phyloP scores from a whole-genome alignment of 2,888 invertebrate species.

The Eupithecia centaureata region DNA sequence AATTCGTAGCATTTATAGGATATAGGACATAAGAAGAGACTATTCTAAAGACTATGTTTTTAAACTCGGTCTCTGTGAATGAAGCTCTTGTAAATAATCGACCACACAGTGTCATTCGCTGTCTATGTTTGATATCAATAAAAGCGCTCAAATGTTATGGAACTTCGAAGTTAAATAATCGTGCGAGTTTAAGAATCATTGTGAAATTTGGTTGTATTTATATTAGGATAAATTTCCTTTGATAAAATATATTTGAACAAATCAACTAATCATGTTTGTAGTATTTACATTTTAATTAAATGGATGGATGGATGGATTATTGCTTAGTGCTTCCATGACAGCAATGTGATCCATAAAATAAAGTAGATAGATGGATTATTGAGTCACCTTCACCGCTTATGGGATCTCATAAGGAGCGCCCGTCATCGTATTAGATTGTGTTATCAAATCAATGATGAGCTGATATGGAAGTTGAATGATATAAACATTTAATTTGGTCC shows the following conservation, averaged over 20 bases:
- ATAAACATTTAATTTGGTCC: conserved; percentile 13
- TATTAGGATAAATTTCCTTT: too few species aligned
- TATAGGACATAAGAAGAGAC: not conserved
- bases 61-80: not conserved
- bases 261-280: not conserved
- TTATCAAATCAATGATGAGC: conserved; percentile 25
- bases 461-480: conserved; percentile 10
- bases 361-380: conserved; percentile 17
- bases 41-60: not conserved
- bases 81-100: not conserved
- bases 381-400: conserved; percentile 24
- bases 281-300: not conserved
- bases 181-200: too few species aligned
- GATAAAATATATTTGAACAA: too few species aligned
- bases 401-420: conserved; percentile 22
- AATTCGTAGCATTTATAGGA: not conserved
- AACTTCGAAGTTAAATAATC: too few species aligned
- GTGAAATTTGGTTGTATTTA: too few species aligned
- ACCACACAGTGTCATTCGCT: not conserved
- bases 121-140: too few species aligned
- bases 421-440: conserved; percentile 26
- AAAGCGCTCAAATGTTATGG: too few species aligned
- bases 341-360: conserved; percentile 13
- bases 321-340: not conserved
- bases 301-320: not conserved